phyloP scores from a whole-genome alignment of 2,888 invertebrate genomes.

The Ophion obscuratus region DNA sequence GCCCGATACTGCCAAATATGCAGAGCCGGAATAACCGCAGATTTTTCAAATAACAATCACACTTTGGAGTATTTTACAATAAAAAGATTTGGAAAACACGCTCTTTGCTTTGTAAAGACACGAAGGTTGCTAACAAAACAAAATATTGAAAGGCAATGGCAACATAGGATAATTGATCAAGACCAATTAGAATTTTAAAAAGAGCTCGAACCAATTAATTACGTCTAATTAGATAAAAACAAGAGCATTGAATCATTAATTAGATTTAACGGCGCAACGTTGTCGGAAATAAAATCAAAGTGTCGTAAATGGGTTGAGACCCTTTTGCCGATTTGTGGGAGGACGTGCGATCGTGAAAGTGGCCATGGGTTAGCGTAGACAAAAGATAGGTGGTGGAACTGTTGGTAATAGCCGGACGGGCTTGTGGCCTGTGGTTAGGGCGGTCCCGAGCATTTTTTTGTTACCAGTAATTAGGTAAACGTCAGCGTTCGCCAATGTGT shows the following conservation, averaged over 20 bases:
- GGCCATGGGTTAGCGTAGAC: slow-evolving; percentile 22
- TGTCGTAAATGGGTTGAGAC: slow-evolving; percentile 34
- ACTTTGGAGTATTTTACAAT: no score
- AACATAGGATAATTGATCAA: no score
- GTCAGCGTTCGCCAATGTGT: slow-evolving; percentile 76
- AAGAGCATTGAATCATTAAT: background rate
- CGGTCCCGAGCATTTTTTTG: slow-evolving; percentile 82
- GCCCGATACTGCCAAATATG: no score
- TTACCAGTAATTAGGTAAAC: slow-evolving; percentile 84
- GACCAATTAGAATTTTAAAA: no score
- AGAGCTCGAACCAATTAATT: background rate
- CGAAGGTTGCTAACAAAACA: no score
- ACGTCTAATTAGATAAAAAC: background rate
- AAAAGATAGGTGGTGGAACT: slow-evolving; percentile 65
- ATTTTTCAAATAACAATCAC: no score
- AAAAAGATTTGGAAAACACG: no score
- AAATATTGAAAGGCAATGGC: no score
- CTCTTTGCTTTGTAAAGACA: no score
- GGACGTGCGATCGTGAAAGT: slow-evolving; percentile 54
- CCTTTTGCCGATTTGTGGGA: slow-evolving; percentile 51
- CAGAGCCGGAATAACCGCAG: no score
- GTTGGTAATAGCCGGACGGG: slow-evolving; percentile 77
- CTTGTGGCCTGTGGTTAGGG: slow-evolving; percentile 84
- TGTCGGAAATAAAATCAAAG: slow-evolving; percentile 47
- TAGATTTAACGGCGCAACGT: slow-evolving; percentile 11